A percentile compares a stretch with the other conserved stretches of the same genome.
phyloP scores from a whole-genome alignment of 2,888 invertebrate species.

The Julus scandinavius region DNA sequence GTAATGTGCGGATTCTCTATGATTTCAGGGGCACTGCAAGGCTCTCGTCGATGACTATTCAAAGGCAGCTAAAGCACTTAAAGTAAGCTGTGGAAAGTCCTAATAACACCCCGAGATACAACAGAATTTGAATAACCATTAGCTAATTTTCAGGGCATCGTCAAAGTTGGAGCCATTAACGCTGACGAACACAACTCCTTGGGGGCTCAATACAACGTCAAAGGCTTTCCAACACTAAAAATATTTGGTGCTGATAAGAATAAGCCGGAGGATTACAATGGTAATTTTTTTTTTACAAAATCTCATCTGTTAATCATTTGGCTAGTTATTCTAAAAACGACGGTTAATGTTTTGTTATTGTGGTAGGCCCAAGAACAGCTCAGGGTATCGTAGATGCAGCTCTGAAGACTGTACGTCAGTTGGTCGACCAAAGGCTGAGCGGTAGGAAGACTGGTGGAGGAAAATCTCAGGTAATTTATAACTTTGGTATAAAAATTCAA shows the following conservation, averaged over 20 bases:
- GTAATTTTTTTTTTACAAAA: too few species aligned
- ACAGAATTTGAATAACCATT: too few species aligned
- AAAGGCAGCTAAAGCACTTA: conserved; percentile 91
- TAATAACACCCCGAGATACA: too few species aligned
- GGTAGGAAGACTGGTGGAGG: conserved; percentile 68
- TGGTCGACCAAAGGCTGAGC: conserved; percentile 76
- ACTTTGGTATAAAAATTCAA: too few species aligned
- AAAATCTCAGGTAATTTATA: conserved; percentile 60
- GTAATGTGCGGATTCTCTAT: too few species aligned
- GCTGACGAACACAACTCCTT: conserved; percentile 88
- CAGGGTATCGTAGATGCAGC: conserved; percentile 86
- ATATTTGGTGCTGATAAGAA: conserved; percentile 88
- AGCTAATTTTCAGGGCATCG: conserved; percentile 81
- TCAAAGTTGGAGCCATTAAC: conserved; percentile 94
- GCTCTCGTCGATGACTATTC: conserved; percentile 90
- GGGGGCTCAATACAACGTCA: conserved; percentile 81
- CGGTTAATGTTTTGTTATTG: background rate
- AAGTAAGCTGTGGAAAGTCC: too few species aligned
- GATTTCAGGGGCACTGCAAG: conserved; percentile 76
- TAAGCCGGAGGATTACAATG: conserved; percentile 85
- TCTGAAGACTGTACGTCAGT: conserved; percentile 79
- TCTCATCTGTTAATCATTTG: too few species aligned
- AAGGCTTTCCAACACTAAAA: conserved; percentile 96
- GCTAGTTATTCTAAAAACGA: too few species aligned
- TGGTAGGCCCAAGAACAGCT: conserved; percentile 79